Base-by-base conservation (phyloP, 2,888 invertebrate species). In the Trichopria drosophilae region DNA sequence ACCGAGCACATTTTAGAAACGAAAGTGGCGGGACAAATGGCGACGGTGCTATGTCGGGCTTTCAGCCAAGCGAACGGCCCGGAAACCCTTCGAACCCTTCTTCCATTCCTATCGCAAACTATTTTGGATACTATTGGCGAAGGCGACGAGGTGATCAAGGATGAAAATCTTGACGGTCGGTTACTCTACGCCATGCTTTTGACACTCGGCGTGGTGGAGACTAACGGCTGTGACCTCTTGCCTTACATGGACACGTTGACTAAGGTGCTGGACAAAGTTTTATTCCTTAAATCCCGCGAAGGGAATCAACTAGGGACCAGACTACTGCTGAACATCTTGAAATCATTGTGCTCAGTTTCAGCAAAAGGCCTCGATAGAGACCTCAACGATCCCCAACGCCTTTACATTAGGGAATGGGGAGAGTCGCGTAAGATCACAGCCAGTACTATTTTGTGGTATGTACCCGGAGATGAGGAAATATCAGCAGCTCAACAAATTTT, bases 381-480 rank as follows among this genome's bases (percentile, higher is more conserved):
- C 54, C 85, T 84, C 62, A 82, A 83, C 15, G 77, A 79, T 28
- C 84, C 85, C 0, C 79, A 83, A 50, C 86, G 85, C 77, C 78
- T 90, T 34, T 84, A 89, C 7, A 80, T 91, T 16, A 80, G 84
- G 16, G 86, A 91, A 60, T 96, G 95, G 95, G 94, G 91, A 0
- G 80, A 81, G 51, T 80, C 87, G 0, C 82, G 84, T 13, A 78
- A 86, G 60, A 73, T 88, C 15, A 78, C 84, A 46, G 80, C 84
- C 19, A 77, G 87, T 13, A 78, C 84, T 6, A 77, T 92, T 15
- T 77, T 84, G 29, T 94, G 92, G 92, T 89, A 90, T 66, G 78
- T 86, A 36, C 93, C 94, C 0, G 82, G 79, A 16, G 78, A 80
- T 16, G 82, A 81, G 28, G 93, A 93, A 70, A 80, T 88, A 1